A percentile compares a stretch with the other conserved stretches of the same genome.
phyloP scores from a whole-genome alignment of 1,140 invertebrate genomes.

The Paracyclopina nana region DNA sequence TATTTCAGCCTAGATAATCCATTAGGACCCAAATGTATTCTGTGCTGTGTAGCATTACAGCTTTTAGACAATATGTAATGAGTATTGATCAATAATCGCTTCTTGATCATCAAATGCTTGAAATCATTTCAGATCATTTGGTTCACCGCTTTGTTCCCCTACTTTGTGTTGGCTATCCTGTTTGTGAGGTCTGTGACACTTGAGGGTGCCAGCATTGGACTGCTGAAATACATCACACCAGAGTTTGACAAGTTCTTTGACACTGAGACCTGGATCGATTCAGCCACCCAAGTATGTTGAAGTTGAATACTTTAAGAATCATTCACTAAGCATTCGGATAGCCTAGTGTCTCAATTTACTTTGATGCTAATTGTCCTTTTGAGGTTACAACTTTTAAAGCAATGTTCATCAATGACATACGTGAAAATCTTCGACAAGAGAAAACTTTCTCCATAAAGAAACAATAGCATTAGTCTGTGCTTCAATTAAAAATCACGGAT shows the following conservation, averaged over 20 bases:
- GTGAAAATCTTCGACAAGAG: too few species aligned
- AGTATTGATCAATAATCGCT: background rate
- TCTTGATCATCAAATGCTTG: constrained; percentile 12
- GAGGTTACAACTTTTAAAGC: too few species aligned
- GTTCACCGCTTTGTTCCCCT: constrained; percentile 63
- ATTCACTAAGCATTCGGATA: too few species aligned
- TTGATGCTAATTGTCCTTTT: too few species aligned
- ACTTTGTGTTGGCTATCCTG: constrained; percentile 55
- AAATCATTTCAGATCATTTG: constrained; percentile 41
- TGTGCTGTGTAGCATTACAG: background rate
- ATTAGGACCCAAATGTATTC: background rate
- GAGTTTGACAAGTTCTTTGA: constrained; percentile 16
- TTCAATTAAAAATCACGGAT: too few species aligned
- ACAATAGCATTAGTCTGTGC: too few species aligned
- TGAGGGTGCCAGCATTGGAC: constrained; percentile 28
- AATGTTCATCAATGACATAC: too few species aligned
- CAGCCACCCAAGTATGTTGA: constrained; percentile 54
- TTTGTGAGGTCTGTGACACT: constrained; percentile 56
- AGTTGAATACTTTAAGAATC: too few species aligned
- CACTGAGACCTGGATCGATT: constrained; percentile 48
- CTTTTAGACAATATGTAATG: background rate
- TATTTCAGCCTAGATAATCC: constrained; percentile 3
- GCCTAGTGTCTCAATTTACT: too few species aligned
- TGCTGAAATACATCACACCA: constrained; percentile 10
- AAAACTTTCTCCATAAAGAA: too few species aligned